Evolutionary conservation across 2,888 invertebrate genomes (phyloP).

Genomic region (Blastobasis adustella): DNA sequence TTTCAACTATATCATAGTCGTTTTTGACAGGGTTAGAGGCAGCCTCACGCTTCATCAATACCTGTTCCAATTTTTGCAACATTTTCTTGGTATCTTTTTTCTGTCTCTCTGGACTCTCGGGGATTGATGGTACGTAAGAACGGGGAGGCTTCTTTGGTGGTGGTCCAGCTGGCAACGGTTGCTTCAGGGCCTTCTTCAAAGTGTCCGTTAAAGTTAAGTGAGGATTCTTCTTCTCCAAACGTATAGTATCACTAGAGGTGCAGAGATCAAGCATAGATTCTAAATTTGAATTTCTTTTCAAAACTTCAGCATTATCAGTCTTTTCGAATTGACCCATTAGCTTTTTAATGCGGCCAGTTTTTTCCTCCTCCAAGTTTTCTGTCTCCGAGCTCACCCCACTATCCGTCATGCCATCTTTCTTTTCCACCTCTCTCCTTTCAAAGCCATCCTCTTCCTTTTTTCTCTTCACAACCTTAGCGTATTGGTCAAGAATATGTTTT

Average conservation of each 20-base stretch:
- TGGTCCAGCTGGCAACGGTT: conserved; percentile 80
- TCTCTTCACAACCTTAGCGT: conserved; percentile 58
- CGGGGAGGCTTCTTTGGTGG: conserved; percentile 86
- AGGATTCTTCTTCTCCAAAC: conserved; percentile 58
- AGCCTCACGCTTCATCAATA: conserved; percentile 63
- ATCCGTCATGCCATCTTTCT: conserved; percentile 60
- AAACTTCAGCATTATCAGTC: conserved; percentile 21
- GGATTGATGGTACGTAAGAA: conserved; percentile 58
- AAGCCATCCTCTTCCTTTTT: conserved; percentile 32
- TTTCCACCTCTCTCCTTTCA: conserved; percentile 13
- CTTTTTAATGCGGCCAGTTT: conserved; percentile 39
- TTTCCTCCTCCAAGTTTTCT: conserved; percentile 62
- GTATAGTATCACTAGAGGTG: conserved; percentile 59
- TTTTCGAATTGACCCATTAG: conserved; percentile 39
- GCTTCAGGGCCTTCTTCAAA: conserved; percentile 78
- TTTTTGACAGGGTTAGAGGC: conserved; percentile 32
- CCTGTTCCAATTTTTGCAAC: conserved; percentile 78
- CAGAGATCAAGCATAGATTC: conserved; percentile 46
- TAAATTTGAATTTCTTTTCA: conserved; percentile 35
- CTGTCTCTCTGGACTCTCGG: conserved; percentile 35
- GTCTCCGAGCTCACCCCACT: conserved; percentile 70
- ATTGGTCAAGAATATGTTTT: conserved; percentile 61
- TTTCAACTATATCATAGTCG: conserved; percentile 16
- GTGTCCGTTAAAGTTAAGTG: conserved; percentile 72
- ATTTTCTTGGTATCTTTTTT: conserved; percentile 76